Evolutionary conservation across 2,888 invertebrate genomes (phyloP).

Genomic region (Tipula lateralis): DNA sequence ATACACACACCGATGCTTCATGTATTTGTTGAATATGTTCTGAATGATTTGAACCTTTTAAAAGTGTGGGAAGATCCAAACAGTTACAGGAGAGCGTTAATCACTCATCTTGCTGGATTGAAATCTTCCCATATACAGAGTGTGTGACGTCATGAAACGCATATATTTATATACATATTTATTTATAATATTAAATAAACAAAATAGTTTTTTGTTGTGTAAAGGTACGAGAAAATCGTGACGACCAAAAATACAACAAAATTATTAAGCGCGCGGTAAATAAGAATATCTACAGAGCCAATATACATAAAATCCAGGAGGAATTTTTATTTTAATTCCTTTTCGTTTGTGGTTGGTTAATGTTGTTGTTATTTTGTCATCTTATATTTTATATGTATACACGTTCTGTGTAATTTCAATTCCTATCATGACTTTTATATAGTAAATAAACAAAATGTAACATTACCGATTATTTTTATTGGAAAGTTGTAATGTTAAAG

Average conservation of each 20-base stretch:
- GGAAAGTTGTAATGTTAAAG: slow-evolving; percentile 14
- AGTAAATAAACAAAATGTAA: slow-evolving; percentile 20
- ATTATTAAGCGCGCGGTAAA: neutral
- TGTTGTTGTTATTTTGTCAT: neutral
- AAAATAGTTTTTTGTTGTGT: neutral
- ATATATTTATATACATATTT: no score
- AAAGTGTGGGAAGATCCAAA: no score
- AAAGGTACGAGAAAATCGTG: slow-evolving; percentile 20
- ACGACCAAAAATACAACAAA: slow-evolving; percentile 7
- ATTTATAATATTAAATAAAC: slow-evolving; percentile 12
- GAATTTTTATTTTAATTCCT: slow-evolving; percentile 26
- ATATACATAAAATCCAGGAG: slow-evolving; percentile 14
- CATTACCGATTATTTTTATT: slow-evolving; percentile 28
- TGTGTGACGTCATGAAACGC: no score
- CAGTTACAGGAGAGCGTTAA: no score
- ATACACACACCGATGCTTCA: no score
- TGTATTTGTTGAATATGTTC: no score
- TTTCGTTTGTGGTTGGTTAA: slow-evolving; percentile 14
- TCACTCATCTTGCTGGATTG: no score
- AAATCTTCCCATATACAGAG: no score
- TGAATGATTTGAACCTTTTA: no score
- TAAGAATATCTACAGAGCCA: neutral
- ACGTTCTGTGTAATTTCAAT: neutral
- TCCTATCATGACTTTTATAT: neutral
- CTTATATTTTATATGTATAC: neutral